Conservation (phyloP, 2,113 vertebrate genomes). For the Galemys pyrenaicus region DNA sequence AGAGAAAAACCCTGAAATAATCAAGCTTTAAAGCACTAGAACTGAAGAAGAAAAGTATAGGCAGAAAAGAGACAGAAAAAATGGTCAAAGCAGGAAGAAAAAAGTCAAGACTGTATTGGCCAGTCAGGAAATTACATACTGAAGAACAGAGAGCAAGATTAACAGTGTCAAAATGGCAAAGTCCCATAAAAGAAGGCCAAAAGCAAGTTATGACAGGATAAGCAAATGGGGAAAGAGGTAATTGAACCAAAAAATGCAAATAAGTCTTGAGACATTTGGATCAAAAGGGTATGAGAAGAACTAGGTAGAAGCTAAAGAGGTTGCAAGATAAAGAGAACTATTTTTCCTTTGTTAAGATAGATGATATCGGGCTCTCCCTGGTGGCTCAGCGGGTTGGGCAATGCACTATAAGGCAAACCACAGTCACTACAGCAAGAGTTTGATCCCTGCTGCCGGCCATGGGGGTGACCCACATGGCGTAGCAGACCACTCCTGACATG, state of each 20-base stretch:
- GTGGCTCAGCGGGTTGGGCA: too few relatives aligned
- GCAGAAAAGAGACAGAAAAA: neutral
- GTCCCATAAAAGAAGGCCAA: neutral
- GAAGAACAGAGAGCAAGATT: neutral
- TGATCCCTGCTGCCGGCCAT: too few relatives aligned
- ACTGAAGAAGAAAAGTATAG: neutral
- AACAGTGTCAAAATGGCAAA: neutral
- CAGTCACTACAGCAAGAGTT: too few relatives aligned
- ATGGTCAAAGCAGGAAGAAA: neutral
- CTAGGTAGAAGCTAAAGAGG: neutral
- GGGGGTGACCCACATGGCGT: too few relatives aligned
- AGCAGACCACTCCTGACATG: too few relatives aligned
- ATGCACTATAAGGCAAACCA: too few relatives aligned
- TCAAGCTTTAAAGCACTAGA: neutral
- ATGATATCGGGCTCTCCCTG: too few relatives aligned
- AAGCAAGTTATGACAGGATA: neutral
- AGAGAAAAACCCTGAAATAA: neutral
- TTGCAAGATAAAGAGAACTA: neutral
- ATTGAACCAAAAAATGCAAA: neutral
- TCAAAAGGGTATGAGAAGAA: neutral
- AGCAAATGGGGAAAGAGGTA: neutral
- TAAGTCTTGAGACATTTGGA: slow-evolving; percentile 39
- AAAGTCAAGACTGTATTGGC: neutral
- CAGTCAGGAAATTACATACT: neutral
- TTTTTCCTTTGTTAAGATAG: neutral